Percentiles rank a stretch among this genome's conserved stretches.
These are phyloP conservation scores for Chaenogobius annularis DNA, from an alignment of 2,113 vertebrate species.

Conservation along the genomic window DNA sequence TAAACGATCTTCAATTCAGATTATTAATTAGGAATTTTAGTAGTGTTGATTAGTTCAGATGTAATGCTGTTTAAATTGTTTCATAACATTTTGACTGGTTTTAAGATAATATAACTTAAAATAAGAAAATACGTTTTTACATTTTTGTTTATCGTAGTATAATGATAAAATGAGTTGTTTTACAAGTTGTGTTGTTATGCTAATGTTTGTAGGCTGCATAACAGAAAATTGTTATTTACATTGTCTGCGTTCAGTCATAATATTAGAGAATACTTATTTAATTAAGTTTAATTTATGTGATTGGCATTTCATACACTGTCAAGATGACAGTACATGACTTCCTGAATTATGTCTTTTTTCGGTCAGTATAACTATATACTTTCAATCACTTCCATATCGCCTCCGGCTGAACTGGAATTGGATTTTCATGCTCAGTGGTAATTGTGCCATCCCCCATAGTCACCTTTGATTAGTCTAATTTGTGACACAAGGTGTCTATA, in stretches of 20 bases:
- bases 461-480: constrained; percentile 49
- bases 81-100: not conserved
- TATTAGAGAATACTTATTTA: not conserved
- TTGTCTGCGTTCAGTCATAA: not conserved
- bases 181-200: not conserved
- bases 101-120: not conserved
- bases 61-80: not conserved
- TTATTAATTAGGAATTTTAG: not conserved
- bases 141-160: too few relatives aligned
- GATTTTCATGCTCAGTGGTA: constrained; percentile 42
- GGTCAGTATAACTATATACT: constrained; percentile 22
- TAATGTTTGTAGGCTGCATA: not conserved
- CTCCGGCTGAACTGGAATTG: constrained; percentile 48
- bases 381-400: constrained; percentile 49
- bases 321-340: constrained; percentile 28
- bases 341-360: not conserved
- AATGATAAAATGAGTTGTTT: not conserved
- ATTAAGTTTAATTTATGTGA: not conserved
- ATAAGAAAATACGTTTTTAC: too few relatives aligned
- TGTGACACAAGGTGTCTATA: constrained; percentile 52
- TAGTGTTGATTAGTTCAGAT: not conserved
- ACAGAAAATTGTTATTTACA: not conserved
- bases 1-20: not conserved
- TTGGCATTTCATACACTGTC: constrained; percentile 2
- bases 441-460: constrained; percentile 45